Base-by-base conservation (phyloP, 1,140 invertebrate species). In the Ganaspis sp. region DNA sequence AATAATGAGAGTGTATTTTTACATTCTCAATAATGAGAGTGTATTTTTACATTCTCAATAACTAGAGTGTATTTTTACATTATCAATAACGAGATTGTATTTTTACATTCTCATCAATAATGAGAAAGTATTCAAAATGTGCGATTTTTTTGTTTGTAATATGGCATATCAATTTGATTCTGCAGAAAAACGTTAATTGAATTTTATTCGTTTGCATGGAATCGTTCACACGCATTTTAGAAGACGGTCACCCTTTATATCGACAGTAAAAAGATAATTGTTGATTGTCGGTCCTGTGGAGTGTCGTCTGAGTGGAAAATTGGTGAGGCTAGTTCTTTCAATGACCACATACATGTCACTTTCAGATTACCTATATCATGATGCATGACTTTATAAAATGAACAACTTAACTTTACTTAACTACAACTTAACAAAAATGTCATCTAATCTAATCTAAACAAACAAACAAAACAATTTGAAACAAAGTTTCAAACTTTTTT, bases 271-370 rank as follows among this genome's bases (percentile, higher is more conserved):
- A 77, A 84, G 84, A 80, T 86, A 87, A 87, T 86, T 86, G 83
- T 77, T 71, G 78, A 77, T 81, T 76, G 78, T 74, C 72, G 83
- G 6, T 76, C 76, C 78, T 80, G 82, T 78, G 83, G 82, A 87
- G 86, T 87, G 83, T 85, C 81, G 86, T 86, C 86, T 87, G 86
- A 87, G 85, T 87, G 86, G 86, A 87, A 87, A 84, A 87, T 87
- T 87, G 86, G 85, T 64, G 23, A 29, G 11, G 23, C 58, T 64
- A 15, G 26, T 15, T 64, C 26, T 29, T 29, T 64, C 58, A 64
- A 64, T 64, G 58, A 64, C n/a, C 19, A 17, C 45, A 49, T n/a
- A 49, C 26, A 64, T 64, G 58, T 15, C 23, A 64, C 58, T 34
- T 64, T 26, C 23, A 64, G 45, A 49, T 49, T 49, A 49, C 45